These are phyloP conservation scores for Dryomyza anilis DNA, from an alignment of 2,888 invertebrate genomes.

Conservation along the genomic window DNA sequence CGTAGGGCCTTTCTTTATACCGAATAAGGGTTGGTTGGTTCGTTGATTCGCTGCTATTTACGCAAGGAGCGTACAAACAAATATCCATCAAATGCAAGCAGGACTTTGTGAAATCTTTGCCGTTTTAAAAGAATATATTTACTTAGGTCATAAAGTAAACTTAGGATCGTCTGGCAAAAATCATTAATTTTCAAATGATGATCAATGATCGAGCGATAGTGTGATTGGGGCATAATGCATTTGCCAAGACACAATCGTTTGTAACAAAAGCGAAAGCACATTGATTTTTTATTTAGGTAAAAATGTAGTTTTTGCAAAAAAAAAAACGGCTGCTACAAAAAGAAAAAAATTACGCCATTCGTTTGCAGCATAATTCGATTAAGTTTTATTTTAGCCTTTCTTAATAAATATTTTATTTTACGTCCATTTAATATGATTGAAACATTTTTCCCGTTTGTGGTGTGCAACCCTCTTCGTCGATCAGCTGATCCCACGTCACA, in stretches of 20 bases:
- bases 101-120: neutral
- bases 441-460: neutral
- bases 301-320: neutral
- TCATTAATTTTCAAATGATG: constrained; percentile 8
- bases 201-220: constrained; percentile 14
- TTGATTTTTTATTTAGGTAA: neutral
- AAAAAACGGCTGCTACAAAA: neutral
- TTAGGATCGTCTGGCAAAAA: constrained; percentile 9
- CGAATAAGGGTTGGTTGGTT: neutral
- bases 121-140: constrained; percentile 21
- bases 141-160: constrained; percentile 33
- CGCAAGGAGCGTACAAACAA: constrained; percentile 28
- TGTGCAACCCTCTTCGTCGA: neutral
- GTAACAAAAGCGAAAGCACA: neutral
- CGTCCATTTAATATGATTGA: too few relatives aligned
- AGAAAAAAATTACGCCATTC: neutral
- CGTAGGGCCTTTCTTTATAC: neutral
- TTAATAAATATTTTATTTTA: too few relatives aligned
- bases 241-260: too few relatives aligned
- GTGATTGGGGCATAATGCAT: neutral
- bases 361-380: too few relatives aligned
- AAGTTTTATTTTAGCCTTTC: too few relatives aligned
- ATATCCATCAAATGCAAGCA: constrained; percentile 30
- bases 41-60: neutral
- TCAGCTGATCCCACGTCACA: constrained; percentile 47